Evolutionary conservation across 2,113 vertebrate species (phyloP).

Genomic region (Platysteira castanea): DNA sequence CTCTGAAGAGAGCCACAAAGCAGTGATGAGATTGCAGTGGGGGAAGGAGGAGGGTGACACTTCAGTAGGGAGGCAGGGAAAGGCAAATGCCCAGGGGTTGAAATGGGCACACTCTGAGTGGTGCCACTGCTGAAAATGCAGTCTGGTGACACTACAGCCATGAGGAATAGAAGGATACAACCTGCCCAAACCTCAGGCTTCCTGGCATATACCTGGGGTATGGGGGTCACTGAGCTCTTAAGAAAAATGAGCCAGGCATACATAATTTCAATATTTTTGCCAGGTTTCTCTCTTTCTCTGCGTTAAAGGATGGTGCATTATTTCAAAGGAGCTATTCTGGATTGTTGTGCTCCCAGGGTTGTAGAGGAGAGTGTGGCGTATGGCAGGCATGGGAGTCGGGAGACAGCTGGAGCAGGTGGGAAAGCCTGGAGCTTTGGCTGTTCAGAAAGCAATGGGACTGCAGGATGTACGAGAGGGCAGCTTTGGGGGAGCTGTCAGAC

Average conservation of each 20-base stretch:
- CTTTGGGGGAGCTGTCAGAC: not conserved
- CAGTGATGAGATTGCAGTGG: not conserved
- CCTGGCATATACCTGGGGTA: not conserved
- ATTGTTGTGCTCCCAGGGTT: not conserved
- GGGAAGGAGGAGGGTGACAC: not conserved
- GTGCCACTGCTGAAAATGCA: not conserved
- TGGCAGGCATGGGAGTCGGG: accelerated
- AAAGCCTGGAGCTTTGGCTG: not conserved
- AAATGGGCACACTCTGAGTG: not conserved
- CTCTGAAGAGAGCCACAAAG: not conserved
- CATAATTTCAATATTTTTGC: not conserved
- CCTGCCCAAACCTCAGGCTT: not conserved
- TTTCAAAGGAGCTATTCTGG: not conserved
- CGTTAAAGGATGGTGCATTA: not conserved
- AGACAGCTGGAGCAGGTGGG: not conserved
- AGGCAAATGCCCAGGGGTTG: not conserved
- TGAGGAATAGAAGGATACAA: not conserved
- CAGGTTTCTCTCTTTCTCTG: not conserved
- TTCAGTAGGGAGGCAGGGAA: not conserved
- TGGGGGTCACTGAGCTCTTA: not conserved
- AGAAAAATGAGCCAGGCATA: not conserved
- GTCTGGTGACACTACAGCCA: not conserved
- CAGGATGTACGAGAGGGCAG: accelerated
- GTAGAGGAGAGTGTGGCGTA: not conserved
- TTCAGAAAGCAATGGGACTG: not conserved